A percentile compares a stretch with the other conserved stretches of the same genome.
Conservation (phyloP, 2,888 invertebrate species). For the Acronicta aceris region DNA sequence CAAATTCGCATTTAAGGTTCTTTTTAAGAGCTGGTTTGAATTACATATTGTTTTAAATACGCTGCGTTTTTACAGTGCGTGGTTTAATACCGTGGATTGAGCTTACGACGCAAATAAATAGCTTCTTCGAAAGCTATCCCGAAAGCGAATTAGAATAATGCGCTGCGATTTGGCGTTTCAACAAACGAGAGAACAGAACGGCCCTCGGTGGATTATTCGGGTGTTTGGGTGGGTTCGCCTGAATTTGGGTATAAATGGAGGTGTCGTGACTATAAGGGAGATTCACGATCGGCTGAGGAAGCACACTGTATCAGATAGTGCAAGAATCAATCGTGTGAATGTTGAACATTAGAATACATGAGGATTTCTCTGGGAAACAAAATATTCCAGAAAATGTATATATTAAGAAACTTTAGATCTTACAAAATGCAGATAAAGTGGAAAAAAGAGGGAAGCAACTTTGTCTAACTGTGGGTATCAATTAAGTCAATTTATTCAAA, state of each 20-base stretch:
- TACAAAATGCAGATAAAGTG: constrained; percentile 45
- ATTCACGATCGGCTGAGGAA: constrained; percentile 59
- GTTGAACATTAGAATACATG: constrained; percentile 48
- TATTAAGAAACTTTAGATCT: constrained; percentile 30
- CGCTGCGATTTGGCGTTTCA: constrained; percentile 87
- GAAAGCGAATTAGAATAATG: constrained; percentile 88
- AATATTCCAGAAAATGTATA: constrained; percentile 39
- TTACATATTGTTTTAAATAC: constrained; percentile 64
- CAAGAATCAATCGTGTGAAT: constrained; percentile 60
- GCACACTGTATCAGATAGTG: constrained; percentile 63
- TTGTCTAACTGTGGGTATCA: constrained; percentile 46
- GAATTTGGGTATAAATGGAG: constrained; percentile 86
- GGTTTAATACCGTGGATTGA: constrained; percentile 66
- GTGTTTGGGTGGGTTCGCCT: constrained; percentile 77
- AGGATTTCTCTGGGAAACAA: constrained; percentile 31
- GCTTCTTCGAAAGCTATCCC: constrained; percentile 87
- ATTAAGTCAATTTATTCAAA: constrained; percentile 46
- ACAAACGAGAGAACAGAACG: constrained; percentile 85
- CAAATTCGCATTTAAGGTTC: constrained; percentile 26
- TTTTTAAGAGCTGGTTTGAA: constrained; percentile 11
- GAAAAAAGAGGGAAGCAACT: constrained; percentile 31
- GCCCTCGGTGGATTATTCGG: constrained; percentile 87
- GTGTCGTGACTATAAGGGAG: constrained; percentile 75
- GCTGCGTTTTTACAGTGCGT: constrained; percentile 57
- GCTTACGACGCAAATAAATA: constrained; percentile 85